Percentiles rank a stretch among this genome's conserved stretches.
phyloP scores from a whole-genome alignment of 2,888 invertebrate species.

The Drosophila affinis region DNA sequence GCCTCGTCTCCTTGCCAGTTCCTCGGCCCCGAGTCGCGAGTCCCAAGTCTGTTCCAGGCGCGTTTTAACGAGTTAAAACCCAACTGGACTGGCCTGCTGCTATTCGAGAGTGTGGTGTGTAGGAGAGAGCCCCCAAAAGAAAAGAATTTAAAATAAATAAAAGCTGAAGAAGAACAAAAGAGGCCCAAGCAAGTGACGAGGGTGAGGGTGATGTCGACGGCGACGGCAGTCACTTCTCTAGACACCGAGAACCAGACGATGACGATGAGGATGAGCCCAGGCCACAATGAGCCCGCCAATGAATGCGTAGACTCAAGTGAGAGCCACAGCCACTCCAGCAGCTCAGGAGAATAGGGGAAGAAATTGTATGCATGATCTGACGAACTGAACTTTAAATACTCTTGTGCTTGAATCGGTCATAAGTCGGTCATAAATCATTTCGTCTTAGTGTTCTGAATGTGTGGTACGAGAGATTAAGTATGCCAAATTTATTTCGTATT shows the following conservation, averaged over 20 bases:
- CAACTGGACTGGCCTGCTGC: constrained; percentile 61
- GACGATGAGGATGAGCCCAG: constrained; percentile 16
- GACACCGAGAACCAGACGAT: constrained; percentile 27
- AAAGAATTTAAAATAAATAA: constrained; percentile 79
- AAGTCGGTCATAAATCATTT: not conserved
- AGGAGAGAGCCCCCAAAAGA: constrained; percentile 53
- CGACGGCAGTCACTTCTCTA: constrained; percentile 41
- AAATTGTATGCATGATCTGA: not conserved
- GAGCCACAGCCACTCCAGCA: constrained; percentile 2
- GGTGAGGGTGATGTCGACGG: constrained; percentile 67
- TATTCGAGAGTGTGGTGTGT: constrained; percentile 19
- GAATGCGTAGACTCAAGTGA: constrained; percentile 74
- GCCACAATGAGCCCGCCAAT: constrained; percentile 80
- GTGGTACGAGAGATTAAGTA: not conserved
- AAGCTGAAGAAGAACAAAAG: constrained; percentile 63
- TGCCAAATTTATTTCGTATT: not conserved
- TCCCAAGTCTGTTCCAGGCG: constrained; percentile 58
- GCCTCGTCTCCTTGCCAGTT: constrained; percentile 61
- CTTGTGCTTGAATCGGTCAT: not conserved
- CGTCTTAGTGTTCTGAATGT: not conserved
- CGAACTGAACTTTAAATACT: not conserved
- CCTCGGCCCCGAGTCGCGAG: not conserved
- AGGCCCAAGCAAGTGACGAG: constrained; percentile 43
- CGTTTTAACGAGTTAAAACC: constrained; percentile 81
- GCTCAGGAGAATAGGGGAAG: not conserved